phyloP scores from a whole-genome alignment of 2,888 invertebrate species.

The Candidula unifasciata region DNA sequence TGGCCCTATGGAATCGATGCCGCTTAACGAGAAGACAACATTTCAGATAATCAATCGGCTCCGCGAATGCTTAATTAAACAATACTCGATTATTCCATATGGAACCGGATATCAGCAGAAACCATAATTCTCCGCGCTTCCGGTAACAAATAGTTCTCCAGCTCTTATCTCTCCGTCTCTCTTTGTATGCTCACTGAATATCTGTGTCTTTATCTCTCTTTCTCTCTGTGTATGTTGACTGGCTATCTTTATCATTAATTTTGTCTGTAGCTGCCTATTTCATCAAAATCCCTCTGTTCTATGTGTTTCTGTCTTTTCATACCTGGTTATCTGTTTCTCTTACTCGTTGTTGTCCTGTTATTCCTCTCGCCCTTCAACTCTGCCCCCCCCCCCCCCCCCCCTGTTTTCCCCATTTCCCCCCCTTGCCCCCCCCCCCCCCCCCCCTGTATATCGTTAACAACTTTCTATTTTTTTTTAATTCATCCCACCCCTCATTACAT shows the following conservation, averaged over 20 bases:
- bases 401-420: background rate
- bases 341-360: background rate
- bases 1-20: background rate
- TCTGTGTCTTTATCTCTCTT: background rate
- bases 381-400: too few species aligned
- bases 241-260: background rate
- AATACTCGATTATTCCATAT: background rate
- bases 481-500: too few species aligned
- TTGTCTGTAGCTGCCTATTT: background rate
- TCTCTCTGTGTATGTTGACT: background rate
- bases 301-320: background rate
- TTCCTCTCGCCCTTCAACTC: too few species aligned
- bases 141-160: too few species aligned
- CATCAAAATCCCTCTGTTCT: too few species aligned
- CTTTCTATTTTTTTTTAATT: background rate
- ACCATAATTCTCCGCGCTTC: background rate
- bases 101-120: background rate
- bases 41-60: background rate
- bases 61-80: background rate
- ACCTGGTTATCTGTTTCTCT: constrained; percentile 1
- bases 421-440: background rate
- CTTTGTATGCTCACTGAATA: background rate
- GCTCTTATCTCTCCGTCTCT: background rate
- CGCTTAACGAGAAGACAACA: background rate
- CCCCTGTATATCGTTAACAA: constrained; percentile 1